Base-by-base conservation (phyloP, 2,888 invertebrate species). In the Crioceris asparagi region DNA sequence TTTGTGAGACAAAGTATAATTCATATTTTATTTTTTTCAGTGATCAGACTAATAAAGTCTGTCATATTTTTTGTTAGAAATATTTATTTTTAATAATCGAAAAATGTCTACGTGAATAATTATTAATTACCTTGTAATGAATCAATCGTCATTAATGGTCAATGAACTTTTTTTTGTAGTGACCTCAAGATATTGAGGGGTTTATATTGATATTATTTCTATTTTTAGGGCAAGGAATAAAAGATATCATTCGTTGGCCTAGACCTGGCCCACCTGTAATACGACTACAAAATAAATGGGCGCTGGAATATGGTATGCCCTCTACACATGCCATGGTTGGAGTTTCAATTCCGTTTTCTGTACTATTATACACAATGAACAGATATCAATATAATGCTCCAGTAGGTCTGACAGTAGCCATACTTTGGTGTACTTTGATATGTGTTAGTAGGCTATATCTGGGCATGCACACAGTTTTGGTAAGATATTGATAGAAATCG, bases 311-410 rank as follows among this genome's bases (percentile, higher is more conserved):
- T 67, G 92, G 92, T 10, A 90, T 93, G 87, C 92, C 93, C 2
- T 92, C 91, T 10, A 92, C 92, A 1, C 92, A 92, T 64, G 90
- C 91, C 5, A 88, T 91, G 85, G 84, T 88, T 25, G 87, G 83
- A 1, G 75, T 87, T 11, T 83, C 85, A 1, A 83, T 92, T 52
- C 92, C 92, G 25, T 86, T 88, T 62, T 82, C 87, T 1, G 75
- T 90, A 35, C 64, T 91, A 36, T 65, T 86, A 38, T 86, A 83
- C 54, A 87, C 88, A 2, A 74, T 79, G 63, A 74, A 81, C 55
- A 69, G 87, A 63, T 91, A 90, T 61, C 75, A 82, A 66, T 82
- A 81, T 60, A 73, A 78, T 14, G 57, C 71, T 29, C 61, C 68
- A 26, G 62, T 74, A 61, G 81, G 80, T 1, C 57, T 69, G 18